Percentiles rank a stretch among this genome's conserved stretches.
These are phyloP conservation scores for Lutraria lutraria DNA, from an alignment of 2,888 invertebrate genomes.

Conservation along the genomic window DNA sequence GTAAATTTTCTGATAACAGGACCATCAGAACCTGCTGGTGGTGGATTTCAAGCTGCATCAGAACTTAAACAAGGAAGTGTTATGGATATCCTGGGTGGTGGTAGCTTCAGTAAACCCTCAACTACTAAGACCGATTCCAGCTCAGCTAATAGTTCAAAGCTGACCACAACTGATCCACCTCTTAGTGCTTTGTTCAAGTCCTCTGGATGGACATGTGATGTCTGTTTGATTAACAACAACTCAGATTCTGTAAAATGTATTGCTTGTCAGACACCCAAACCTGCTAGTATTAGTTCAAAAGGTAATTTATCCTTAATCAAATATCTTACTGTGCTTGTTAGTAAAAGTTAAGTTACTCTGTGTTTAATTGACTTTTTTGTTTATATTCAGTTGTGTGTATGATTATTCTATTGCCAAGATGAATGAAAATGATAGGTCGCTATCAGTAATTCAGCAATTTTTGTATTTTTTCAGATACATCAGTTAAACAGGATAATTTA, in stretches of 20 bases:
- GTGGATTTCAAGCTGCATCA: conserved; percentile 70
- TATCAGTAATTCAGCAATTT: background rate
- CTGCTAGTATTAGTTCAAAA: conserved; percentile 52
- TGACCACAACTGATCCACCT: conserved; percentile 9
- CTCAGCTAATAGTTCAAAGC: background rate
- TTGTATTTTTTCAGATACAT: background rate
- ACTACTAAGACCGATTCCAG: background rate
- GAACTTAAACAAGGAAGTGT: conserved; percentile 83
- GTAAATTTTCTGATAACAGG: background rate
- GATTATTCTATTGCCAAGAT: background rate
- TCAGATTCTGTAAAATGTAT: conserved; percentile 76
- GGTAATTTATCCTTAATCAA: background rate
- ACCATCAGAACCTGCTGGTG: conserved; percentile 34
- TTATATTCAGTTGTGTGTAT: background rate
- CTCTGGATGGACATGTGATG: conserved; percentile 80
- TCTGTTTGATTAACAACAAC: conserved; percentile 79
- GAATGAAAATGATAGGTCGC: background rate
- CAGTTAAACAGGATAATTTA: background rate
- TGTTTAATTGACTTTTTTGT: too few species aligned
- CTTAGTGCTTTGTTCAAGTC: conserved; percentile 50
- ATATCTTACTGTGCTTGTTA: too few species aligned
- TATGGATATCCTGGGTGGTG: conserved; percentile 81
- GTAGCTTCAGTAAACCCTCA: conserved; percentile 18
- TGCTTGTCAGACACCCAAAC: conserved; percentile 84
- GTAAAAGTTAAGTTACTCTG: too few species aligned